These are phyloP conservation scores for Tenualosa ilisha DNA, from an alignment of 2,797 vertebrate species.

Conservation along the genomic window DNA sequence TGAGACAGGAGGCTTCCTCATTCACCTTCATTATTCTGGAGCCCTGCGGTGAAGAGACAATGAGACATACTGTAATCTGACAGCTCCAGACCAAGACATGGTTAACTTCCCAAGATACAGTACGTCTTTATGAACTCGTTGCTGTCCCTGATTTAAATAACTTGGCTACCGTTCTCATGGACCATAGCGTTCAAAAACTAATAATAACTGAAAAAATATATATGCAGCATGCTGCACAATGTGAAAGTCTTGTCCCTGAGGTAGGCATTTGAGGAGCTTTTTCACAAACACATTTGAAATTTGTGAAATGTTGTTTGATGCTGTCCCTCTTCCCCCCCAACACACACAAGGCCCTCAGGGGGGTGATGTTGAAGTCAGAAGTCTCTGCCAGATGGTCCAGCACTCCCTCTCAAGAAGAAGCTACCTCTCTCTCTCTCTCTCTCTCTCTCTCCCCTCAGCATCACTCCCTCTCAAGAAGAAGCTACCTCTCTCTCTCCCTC, in stretches of 20 bases:
- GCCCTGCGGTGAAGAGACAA: background rate
- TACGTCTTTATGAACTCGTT: background rate
- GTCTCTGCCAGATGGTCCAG: constrained; percentile 47
- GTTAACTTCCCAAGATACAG: background rate
- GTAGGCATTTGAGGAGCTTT: background rate
- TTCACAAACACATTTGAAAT: constrained; percentile 21
- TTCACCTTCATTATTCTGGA: constrained; percentile 22
- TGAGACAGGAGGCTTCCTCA: background rate
- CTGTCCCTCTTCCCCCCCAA: background rate
- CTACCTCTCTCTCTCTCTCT: constrained; percentile 6
- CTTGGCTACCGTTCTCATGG: background rate
- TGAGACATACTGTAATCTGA: background rate
- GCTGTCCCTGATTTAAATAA: background rate
- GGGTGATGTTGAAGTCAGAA: constrained; percentile 29
- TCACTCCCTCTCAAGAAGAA: constrained; percentile 25
- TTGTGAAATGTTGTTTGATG: constrained; percentile 42
- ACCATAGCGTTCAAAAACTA: background rate
- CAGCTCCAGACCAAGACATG: background rate
- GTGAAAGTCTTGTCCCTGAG: background rate
- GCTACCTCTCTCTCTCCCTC: background rate
- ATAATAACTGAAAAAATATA: background rate
- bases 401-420: constrained; percentile 26
- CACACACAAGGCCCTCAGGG: background rate
- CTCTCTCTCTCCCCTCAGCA: background rate
- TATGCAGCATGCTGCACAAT: background rate